Evolutionary conservation across 2,113 vertebrate genomes (phyloP), one percentile per base, ranked within the genome.

Genomic region (Lynx canadensis): DNA sequence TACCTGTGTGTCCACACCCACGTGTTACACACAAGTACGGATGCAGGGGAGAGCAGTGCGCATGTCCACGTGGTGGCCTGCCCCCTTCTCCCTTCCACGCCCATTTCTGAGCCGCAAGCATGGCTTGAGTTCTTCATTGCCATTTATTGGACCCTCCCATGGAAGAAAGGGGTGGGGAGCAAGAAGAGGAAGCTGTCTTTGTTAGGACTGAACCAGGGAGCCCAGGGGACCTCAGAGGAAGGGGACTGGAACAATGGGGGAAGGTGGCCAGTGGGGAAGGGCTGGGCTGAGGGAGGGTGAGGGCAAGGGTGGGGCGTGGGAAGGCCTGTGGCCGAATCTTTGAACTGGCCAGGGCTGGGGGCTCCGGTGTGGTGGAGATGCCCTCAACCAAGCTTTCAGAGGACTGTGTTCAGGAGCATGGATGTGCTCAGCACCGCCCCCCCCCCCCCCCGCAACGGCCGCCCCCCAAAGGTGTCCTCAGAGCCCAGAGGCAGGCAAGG

Each of bases 61-160:
- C 36, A 4, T 1, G 4, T 52, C 52, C 19, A 21, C 15, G 1
- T 14, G 1, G 12, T 1, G 18, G 12, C 57, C 5, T 13, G 31
- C 18, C 27, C 60, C 87, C 23, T 6, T 57, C 55, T 11, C 16
- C 27, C 1, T 16, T 7, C 41, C 19, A 52, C 2, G 50, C 29
- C 27, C 1, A 1, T 29, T 79, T 36, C 57, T 18, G 29, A 71
- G 74, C 33, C 79, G 4, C 21, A 2, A 82, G 7, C 21, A 1
- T 73, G 76, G 36, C 69, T 78, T 52, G 79, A 96, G 68, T 68
- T 89, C 36, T 81, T 95, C 80, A 68, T 41, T n/a, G 45, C 29
- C 11, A 3, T 97, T 98, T 98, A 97, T 98, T 98, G 93, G 92
- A 85, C 73, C 66, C 76, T 95, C 60, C 27, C 31, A 82, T 80